Evolutionary conservation across 2,888 invertebrate species (phyloP).

Genomic region (Amphipoea oculea): DNA sequence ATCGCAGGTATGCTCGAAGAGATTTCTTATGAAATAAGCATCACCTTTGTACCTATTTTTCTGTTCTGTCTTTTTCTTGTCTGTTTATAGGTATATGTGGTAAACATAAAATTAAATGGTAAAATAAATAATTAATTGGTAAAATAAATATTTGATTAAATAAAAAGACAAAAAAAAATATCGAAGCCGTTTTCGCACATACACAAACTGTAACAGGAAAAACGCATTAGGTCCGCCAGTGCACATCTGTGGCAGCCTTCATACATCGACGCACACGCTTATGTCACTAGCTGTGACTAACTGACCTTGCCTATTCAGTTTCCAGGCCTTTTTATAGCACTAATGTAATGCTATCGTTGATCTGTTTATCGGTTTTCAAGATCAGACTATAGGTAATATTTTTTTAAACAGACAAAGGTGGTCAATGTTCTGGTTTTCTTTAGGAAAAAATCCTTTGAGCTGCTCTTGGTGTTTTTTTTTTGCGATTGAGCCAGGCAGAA

Average conservation of each 20-base stretch:
- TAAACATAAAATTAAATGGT: no score
- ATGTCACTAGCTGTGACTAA: slow-evolving; percentile 36
- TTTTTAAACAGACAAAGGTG: not conserved
- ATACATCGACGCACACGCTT: slow-evolving; percentile 50
- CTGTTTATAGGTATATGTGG: no score
- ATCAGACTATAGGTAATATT: not conserved
- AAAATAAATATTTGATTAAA: no score
- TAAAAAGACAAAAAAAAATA: not conserved
- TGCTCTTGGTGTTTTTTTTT: not conserved
- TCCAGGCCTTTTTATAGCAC: slow-evolving; percentile 26
- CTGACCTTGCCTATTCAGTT: slow-evolving; percentile 56
- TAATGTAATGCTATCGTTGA: slow-evolving; percentile 33
- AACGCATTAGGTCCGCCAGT: slow-evolving; percentile 45
- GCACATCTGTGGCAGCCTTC: slow-evolving; percentile 64
- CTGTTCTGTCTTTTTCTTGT: no score
- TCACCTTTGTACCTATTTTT: no score
- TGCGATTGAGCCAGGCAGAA: no score
- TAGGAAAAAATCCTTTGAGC: not conserved
- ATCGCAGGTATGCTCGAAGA: no score
- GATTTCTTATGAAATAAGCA: no score
- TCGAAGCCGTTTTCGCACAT: slow-evolving; percentile 12
- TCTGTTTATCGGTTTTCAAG: slow-evolving; percentile 12
- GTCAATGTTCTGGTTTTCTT: not conserved
- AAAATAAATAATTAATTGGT: no score
- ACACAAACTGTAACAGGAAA: slow-evolving; percentile 21